Evolutionary conservation across 2,888 invertebrate genomes (phyloP), one percentile per base, ranked within the genome.

Genomic region (Ceriagrion tenellum): DNA sequence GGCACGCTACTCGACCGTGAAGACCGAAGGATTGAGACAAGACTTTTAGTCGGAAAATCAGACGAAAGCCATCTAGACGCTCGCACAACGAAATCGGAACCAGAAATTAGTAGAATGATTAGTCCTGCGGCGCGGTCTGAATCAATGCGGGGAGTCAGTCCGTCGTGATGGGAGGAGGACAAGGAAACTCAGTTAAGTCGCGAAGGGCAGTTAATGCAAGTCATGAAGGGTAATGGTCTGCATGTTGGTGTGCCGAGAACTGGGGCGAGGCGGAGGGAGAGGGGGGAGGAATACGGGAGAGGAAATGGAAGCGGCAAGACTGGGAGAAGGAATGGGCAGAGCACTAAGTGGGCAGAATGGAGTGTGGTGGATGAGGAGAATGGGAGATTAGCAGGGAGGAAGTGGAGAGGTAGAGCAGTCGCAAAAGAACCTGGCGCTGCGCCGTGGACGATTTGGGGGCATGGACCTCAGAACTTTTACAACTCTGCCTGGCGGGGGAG

Each of bases 141-240:
- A 81, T 81, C 81, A 81, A 35, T 81, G 81, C 16, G 81, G 81
- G 69, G 81, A 81, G 81, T 81, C 81, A 35, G 81, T 81, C 47
- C 81, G 81, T 81, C 81, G 35, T 35, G 12, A 23, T 10, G 6
- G n/a, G 20, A 20, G 30, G 81, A 35, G 81, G 81, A 81, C 81
- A 81, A 81, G 81, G 81, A 81, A 81, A 81, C 35, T 81, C 81
- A 81, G 81, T 81, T 81, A 81, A 81, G 81, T 81, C 81, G 81
- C 10, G 81, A 81, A n/a, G n/a, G 81, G 81, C 81, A 81, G 35
- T 81, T 81, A 35, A 81, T 81, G 81, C 81, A 35, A 81, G 81
- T 81, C 81, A 81, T 81, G 81, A 18, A 81, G 35, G 81, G 81
- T 81, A 81, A 81, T 81, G 81, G 81, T 16, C 81, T 81, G 81